phyloP scores from a whole-genome alignment of 2,888 invertebrate genomes.

The Tupiocoris notatus region DNA sequence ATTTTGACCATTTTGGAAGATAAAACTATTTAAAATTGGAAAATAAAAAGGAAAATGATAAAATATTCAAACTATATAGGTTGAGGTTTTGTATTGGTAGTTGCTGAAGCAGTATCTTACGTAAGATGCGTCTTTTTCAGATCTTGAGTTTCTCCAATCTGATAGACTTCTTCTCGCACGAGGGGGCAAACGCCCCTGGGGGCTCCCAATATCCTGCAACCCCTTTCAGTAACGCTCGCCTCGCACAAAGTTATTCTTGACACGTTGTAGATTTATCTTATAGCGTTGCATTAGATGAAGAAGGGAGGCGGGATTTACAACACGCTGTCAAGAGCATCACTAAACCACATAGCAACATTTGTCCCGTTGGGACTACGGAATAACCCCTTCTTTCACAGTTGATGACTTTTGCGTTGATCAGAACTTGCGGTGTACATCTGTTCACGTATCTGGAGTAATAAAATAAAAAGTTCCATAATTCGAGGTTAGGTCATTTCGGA shows the following conservation, averaged over 20 bases:
- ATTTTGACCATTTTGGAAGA: no score
- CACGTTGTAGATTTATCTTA: constrained; percentile 33
- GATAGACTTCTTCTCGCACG: background rate
- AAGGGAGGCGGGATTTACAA: constrained; percentile 11
- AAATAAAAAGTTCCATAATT: no score
- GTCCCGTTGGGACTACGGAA: background rate
- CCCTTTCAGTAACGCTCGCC: constrained; percentile 1
- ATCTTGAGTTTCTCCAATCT: background rate
- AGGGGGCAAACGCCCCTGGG: background rate
- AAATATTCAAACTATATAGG: no score
- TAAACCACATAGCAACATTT: background rate
- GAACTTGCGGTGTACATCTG: no score
- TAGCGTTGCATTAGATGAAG: constrained; percentile 15
- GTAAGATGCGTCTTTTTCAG: background rate
- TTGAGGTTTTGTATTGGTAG: no score
- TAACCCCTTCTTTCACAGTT: background rate
- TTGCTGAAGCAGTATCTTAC: no score
- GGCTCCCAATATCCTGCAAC: background rate
- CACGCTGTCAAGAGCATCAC: constrained; percentile 9
- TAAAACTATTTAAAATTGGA: no score
- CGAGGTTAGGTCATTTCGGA: no score
- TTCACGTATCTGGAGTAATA: no score
- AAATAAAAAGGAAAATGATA: no score
- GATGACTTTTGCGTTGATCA: background rate
- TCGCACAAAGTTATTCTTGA: constrained; percentile 12